Evolutionary conservation across 2,113 vertebrate species (phyloP).

Genomic region (Irena cyanogastra): DNA sequence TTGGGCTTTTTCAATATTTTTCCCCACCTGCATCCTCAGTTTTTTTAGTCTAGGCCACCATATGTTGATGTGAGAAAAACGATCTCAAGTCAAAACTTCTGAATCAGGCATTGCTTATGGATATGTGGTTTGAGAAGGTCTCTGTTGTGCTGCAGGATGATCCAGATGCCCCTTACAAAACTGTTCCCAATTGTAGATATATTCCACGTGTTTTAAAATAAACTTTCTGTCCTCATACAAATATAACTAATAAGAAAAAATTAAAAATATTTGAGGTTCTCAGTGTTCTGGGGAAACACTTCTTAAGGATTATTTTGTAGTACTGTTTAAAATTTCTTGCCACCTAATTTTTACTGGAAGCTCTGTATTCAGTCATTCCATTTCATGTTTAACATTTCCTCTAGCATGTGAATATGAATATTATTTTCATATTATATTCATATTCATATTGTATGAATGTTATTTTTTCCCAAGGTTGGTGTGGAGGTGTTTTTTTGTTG

Average conservation of each 20-base stretch:
- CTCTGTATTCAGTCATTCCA: background rate
- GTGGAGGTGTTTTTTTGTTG: background rate
- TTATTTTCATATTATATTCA: too few relatives aligned
- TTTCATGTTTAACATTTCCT: background rate
- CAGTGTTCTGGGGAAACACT: background rate
- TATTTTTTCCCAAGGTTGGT: background rate
- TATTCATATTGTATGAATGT: too few relatives aligned
- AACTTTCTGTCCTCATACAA: background rate
- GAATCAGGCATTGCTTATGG: background rate
- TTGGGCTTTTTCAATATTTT: background rate
- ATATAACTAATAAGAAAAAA: background rate
- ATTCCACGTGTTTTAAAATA: background rate
- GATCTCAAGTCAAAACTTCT: background rate
- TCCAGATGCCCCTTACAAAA: background rate
- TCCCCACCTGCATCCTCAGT: background rate
- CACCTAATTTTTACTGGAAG: background rate
- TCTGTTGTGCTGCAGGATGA: background rate
- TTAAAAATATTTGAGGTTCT: background rate
- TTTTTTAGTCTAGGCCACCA: background rate
- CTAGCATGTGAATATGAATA: background rate
- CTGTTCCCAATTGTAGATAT: background rate
- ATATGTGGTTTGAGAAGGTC: background rate
- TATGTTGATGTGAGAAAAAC: background rate
- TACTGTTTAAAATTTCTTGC: background rate
- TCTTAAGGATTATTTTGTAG: background rate